Base-by-base conservation (phyloP, 2,113 vertebrate genomes). In the Nothocercus nigrocapillus region DNA sequence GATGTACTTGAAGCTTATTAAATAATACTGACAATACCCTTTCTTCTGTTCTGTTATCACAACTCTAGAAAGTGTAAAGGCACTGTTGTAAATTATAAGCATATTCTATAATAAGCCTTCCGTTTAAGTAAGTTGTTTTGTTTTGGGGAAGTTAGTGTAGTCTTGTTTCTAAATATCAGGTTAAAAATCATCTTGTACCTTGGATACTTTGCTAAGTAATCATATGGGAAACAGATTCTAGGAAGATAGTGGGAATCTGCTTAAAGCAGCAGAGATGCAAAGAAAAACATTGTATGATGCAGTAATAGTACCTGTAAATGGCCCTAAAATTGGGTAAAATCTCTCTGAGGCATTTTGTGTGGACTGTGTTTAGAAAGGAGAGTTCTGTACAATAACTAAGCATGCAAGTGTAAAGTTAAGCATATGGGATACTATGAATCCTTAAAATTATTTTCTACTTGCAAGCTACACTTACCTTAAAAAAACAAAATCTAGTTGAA, bases 11-110 rank as follows among this genome's bases (percentile, higher is more conserved):
- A 91, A 90, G 53, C 68, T 92, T 84, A 90, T 85, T 76, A 94
- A 97, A 89, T 92, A 74, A 68, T 77, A 93, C 88, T 97, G 89
- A 88, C 68, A 88, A 89, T 93, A 13, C 77, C 64, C 25, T 16
- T 79, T 30, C 28, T 88, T 80, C 47, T 81, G 44, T 79, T 64
- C 76, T 79, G 24, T 61, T 17, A 22, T 75, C 62, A 47, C 36
- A 19, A 34, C 58, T 85, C 8, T n/a, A 83, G 28, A 75, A 67
- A 76, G 19, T 25, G 16, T 81, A 42, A 90, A 32, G 30, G 22
- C 36, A 40, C 4, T 42, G 8, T 63, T 88, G 5, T 40, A 82
- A 78, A 44, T 77, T 49, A 64, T 3, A 1, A 62, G 17, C 88
- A 85, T 58, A 88, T 68, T 45, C n/a, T 1, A 30, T 61, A 83